These are phyloP conservation scores for Geotrupes spiniger DNA, from an alignment of 2,888 invertebrate genomes.

Conservation along the genomic window DNA sequence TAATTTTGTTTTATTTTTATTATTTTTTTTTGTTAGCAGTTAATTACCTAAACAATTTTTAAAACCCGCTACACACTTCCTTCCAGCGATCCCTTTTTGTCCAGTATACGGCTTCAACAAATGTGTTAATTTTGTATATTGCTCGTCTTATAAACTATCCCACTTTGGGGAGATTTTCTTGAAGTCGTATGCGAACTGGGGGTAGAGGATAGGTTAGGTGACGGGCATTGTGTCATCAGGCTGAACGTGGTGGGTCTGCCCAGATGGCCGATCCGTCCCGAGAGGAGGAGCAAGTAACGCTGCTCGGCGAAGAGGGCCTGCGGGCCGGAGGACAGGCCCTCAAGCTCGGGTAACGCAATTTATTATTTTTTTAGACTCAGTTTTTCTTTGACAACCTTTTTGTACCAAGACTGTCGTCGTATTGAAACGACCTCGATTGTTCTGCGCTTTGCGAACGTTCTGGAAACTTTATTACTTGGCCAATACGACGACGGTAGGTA, in stretches of 20 bases:
- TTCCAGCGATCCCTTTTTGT: slow-evolving; percentile 15
- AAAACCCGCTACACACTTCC: slow-evolving; percentile 11
- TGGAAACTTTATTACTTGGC: too few species aligned
- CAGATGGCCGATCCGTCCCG: slow-evolving; percentile 97
- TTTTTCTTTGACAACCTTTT: too few species aligned
- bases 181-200: slow-evolving; percentile 18
- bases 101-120: slow-evolving; percentile 15
- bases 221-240: slow-evolving; percentile 64
- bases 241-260: slow-evolving; percentile 64
- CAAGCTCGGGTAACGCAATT: slow-evolving; percentile 83
- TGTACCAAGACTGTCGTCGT: too few species aligned
- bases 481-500: too few species aligned
- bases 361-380: slow-evolving; percentile 2
- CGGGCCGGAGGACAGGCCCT: slow-evolving; percentile 94
- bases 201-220: slow-evolving; percentile 25
- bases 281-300: slow-evolving; percentile 93
- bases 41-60: slow-evolving; percentile 10
- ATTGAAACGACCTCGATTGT: too few species aligned
- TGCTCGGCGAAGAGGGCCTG: slow-evolving; percentile 94
- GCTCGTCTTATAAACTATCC: slow-evolving; percentile 13
- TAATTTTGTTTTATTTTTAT: slow-evolving; percentile 7
- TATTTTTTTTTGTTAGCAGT: slow-evolving; percentile 12
- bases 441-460: too few species aligned
- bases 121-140: slow-evolving; percentile 6
- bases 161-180: slow-evolving; percentile 1